phyloP scores from a whole-genome alignment of 1,140 invertebrate genomes.

The Hermetia illucens region DNA sequence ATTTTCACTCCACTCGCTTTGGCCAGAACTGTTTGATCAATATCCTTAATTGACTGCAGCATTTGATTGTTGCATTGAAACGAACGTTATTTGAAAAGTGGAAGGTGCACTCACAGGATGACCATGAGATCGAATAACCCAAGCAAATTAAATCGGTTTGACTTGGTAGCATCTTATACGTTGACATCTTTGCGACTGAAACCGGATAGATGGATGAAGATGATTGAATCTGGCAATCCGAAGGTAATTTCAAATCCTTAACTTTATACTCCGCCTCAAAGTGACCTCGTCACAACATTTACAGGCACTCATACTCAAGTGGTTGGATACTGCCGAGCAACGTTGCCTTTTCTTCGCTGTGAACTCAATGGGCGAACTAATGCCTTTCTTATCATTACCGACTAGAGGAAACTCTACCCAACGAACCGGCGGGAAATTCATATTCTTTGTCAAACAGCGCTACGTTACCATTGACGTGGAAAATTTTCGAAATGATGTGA shows the following conservation, averaged over 20 bases:
- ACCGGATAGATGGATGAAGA: conserved; percentile 60
- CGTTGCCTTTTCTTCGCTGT: conserved; percentile 40
- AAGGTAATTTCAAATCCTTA: background rate
- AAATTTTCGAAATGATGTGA: conserved; percentile 41
- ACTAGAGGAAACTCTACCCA: conserved; percentile 16
- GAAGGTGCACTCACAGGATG: no score
- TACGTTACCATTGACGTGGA: conserved; percentile 37
- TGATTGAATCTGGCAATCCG: conserved; percentile 48
- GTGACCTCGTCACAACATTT: background rate
- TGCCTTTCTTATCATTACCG: conserved; percentile 21
- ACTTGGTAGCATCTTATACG: conserved; percentile 21
- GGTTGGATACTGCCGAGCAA: conserved; percentile 38
- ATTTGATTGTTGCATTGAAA: no score
- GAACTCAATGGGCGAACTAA: conserved; percentile 30
- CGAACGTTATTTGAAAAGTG: no score
- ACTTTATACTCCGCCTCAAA: background rate
- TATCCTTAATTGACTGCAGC: no score
- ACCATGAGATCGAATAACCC: no score
- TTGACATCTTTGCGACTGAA: conserved; percentile 52
- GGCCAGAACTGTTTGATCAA: no score
- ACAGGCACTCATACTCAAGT: conserved; percentile 10
- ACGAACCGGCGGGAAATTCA: conserved; percentile 38
- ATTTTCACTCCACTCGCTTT: no score
- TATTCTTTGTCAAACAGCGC: conserved; percentile 52
- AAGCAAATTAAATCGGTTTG: no score